Conservation (phyloP, 2,888 invertebrate genomes). For the Tetropium fuscum region DNA sequence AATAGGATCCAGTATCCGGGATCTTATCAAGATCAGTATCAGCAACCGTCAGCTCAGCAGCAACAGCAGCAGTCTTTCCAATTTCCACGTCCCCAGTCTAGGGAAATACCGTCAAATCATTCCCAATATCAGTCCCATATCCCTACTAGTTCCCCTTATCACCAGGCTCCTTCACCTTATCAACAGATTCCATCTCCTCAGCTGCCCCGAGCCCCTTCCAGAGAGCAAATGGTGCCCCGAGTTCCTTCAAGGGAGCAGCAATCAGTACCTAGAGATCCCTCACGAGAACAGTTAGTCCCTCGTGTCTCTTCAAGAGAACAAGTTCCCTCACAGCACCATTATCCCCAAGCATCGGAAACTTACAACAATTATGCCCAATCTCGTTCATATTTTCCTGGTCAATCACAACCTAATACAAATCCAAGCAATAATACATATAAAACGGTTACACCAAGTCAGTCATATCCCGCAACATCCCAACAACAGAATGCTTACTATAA, state of each 20-base stretch:
- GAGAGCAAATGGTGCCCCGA: constrained; percentile 43
- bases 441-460: constrained; percentile 31
- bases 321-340: constrained; percentile 29
- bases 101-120: constrained; percentile 49
- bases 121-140: constrained; percentile 49
- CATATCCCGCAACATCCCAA: constrained; percentile 31
- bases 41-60: constrained; percentile 40
- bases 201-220: constrained; percentile 41
- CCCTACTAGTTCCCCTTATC: constrained; percentile 31
- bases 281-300: constrained; percentile 41
- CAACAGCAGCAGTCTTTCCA: constrained; percentile 47
- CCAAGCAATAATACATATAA: constrained; percentile 41
- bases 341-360: constrained; percentile 39
- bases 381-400: constrained; percentile 50
- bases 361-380: constrained; percentile 45
- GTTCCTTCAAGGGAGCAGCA: constrained; percentile 41
- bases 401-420: constrained; percentile 45
- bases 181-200: constrained; percentile 42
- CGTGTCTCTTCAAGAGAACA: constrained; percentile 45
- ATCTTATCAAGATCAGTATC: constrained; percentile 36
- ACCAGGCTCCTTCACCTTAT: constrained; percentile 41
- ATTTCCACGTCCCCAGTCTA: constrained; percentile 52
- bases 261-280: constrained; percentile 36
- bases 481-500: constrained; percentile 41
- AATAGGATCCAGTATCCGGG: constrained; percentile 37